Conservation (phyloP, 2,888 invertebrate genomes). For the Epistrophe grossulariae region DNA sequence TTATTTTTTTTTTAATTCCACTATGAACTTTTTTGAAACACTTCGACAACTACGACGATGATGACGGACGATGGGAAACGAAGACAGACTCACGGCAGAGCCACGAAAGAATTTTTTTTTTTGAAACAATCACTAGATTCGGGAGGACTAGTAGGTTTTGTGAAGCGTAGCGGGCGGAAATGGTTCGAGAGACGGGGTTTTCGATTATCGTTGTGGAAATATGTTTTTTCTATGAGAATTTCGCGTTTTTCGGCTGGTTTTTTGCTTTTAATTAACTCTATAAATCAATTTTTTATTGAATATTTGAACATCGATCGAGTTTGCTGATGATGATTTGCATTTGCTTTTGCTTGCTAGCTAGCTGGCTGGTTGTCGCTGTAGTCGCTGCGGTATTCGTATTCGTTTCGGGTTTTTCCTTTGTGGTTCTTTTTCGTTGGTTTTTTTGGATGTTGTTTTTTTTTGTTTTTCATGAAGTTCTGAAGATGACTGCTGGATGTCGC, state of each 20-base stretch:
- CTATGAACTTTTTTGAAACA: constrained; percentile 68
- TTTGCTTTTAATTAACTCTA: constrained; percentile 41
- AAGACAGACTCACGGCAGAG: constrained; percentile 27
- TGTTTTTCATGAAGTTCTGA: constrained; percentile 3
- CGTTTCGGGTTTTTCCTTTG: constrained; percentile 62
- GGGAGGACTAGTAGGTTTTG: constrained; percentile 15
- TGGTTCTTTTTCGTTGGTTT: constrained; percentile 58
- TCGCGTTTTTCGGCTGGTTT: constrained; percentile 42
- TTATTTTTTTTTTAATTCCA: constrained; percentile 43
- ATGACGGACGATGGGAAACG: constrained; percentile 30
- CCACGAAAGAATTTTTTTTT: constrained; percentile 46
- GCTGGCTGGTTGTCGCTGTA: constrained; percentile 71
- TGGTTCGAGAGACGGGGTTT: constrained; percentile 21
- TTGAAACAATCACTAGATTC: constrained; percentile 59
- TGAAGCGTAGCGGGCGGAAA: constrained; percentile 24
- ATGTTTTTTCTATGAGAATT: constrained; percentile 28
- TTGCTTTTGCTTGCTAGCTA: constrained; percentile 23
- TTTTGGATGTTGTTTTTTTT: constrained; percentile 13
- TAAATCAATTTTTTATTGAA: constrained; percentile 59
- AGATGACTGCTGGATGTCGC: constrained; percentile 55
- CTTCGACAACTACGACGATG: constrained; percentile 46
- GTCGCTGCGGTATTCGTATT: constrained; percentile 72
- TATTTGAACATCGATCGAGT: constrained; percentile 72
- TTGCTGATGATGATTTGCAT: constrained; percentile 62
- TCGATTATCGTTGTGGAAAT: constrained; percentile 40